A percentile compares a stretch with the other conserved stretches of the same genome.
Evolutionary conservation across 1,140 invertebrate species (phyloP).

Genomic region (Whitmania pigra): DNA sequence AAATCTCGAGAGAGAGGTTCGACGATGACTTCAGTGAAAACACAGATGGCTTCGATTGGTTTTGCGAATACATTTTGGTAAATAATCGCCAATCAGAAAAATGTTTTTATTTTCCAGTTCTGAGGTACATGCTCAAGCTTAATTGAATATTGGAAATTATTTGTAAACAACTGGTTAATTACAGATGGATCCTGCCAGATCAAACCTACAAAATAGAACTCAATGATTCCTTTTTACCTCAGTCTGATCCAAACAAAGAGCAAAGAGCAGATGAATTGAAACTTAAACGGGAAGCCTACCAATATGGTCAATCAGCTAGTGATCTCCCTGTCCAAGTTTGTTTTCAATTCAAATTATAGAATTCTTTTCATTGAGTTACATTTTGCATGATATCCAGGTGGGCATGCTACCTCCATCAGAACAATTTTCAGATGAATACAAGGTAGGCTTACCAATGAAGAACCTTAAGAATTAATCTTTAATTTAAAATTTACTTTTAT

Average conservation of each 20-base stretch:
- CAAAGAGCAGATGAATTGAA: constrained; percentile 39
- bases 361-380: background rate
- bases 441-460: constrained; percentile 31
- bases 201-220: constrained; percentile 40
- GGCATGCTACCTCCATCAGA: constrained; percentile 16
- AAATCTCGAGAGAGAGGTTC: constrained; percentile 41
- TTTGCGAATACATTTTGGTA: constrained; percentile 40
- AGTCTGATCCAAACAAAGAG: constrained; percentile 37
- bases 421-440: constrained; percentile 41
- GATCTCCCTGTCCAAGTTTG: constrained; percentile 43
- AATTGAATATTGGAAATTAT: background rate
- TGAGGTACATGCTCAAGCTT: constrained; percentile 40
- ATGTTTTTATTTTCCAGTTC: constrained; percentile 41
- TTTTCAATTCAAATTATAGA: background rate
- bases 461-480: background rate
- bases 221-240: constrained; percentile 43
- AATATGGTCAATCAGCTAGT: constrained; percentile 34
- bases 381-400: constrained; percentile 9
- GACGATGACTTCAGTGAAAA: constrained; percentile 27
- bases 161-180: background rate
- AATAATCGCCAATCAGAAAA: constrained; percentile 35
- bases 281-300: constrained; percentile 37
- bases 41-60: constrained; percentile 39
- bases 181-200: constrained; percentile 33
- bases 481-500: constrained; percentile 3